Conservation (phyloP, 2,797 vertebrate species). For the Sandelia bainsii region DNA sequence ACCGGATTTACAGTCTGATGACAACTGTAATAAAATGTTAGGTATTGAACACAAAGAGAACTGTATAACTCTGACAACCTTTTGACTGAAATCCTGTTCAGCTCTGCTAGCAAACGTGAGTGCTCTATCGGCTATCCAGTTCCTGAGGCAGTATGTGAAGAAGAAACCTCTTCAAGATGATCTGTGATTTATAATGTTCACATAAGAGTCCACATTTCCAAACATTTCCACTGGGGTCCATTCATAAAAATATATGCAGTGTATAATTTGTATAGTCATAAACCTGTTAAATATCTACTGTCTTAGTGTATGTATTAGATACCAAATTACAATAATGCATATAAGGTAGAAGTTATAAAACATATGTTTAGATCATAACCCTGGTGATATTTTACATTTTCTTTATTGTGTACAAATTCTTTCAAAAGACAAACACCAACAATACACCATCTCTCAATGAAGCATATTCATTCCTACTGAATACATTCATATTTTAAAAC, state of each 20-base stretch:
- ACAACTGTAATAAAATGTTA: no score
- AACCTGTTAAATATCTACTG: background rate
- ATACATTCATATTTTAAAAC: background rate
- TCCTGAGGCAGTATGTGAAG: constrained; percentile 87
- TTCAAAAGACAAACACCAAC: background rate
- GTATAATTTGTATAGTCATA: constrained; percentile 13
- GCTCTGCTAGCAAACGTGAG: constrained; percentile 95
- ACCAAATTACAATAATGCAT: constrained; percentile 1
- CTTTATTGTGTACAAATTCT: background rate
- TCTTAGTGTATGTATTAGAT: background rate
- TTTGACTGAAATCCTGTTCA: constrained; percentile 73
- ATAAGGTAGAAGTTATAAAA: background rate
- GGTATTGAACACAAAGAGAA: background rate
- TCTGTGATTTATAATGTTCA: constrained; percentile 46
- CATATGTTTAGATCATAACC: background rate
- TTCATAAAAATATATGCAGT: constrained; percentile 30
- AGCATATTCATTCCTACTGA: background rate
- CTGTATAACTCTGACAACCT: constrained; percentile 2
- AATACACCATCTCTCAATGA: background rate
- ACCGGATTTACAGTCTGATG: background rate
- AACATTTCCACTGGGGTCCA: constrained; percentile 74
- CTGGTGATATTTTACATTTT: background rate
- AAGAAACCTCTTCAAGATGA: constrained; percentile 63
- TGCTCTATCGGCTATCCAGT: constrained; percentile 95
- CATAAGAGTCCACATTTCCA: constrained; percentile 48